Percentiles rank a stretch among this genome's conserved stretches.
These are phyloP conservation scores for Rhinella marina DNA, from an alignment of 2,797 vertebrate genomes.

Conservation along the genomic window DNA sequence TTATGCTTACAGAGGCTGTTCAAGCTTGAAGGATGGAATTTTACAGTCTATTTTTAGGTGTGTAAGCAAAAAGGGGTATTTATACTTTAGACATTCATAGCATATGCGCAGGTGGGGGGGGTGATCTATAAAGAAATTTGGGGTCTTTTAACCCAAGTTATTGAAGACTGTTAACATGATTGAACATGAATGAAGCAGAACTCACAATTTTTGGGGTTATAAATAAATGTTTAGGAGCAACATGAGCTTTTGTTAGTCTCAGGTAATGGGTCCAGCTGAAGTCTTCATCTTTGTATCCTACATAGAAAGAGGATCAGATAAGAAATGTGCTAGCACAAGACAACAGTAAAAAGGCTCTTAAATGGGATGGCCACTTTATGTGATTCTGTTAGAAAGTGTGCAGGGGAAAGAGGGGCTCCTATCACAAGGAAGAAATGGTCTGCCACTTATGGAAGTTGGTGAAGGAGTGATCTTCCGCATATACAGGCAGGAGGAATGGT, in stretches of 20 bases:
- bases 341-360: background rate
- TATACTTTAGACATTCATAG: background rate
- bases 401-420: no score
- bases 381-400: no score
- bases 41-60: background rate
- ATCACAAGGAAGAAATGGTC: background rate
- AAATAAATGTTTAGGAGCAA: conserved; percentile 92
- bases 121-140: background rate
- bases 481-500: no score
- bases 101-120: background rate
- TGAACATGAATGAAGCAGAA: conserved; percentile 42
- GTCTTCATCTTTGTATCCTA: conserved; percentile 97
- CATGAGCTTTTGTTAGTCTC: conserved; percentile 92
- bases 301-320: conserved; percentile 60
- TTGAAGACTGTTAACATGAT: background rate
- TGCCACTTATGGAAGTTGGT: background rate
- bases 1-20: background rate
- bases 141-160: background rate
- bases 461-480: background rate
- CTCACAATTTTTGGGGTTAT: conserved; percentile 85
- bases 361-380: background rate
- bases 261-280: conserved; percentile 96
- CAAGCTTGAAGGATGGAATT: background rate
- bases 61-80: background rate
- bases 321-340: background rate